Percentiles rank a stretch among this genome's conserved stretches.
These are phyloP conservation scores for Tuberolachnus salignus DNA, from an alignment of 2,888 invertebrate genomes.

Conservation along the genomic window DNA sequence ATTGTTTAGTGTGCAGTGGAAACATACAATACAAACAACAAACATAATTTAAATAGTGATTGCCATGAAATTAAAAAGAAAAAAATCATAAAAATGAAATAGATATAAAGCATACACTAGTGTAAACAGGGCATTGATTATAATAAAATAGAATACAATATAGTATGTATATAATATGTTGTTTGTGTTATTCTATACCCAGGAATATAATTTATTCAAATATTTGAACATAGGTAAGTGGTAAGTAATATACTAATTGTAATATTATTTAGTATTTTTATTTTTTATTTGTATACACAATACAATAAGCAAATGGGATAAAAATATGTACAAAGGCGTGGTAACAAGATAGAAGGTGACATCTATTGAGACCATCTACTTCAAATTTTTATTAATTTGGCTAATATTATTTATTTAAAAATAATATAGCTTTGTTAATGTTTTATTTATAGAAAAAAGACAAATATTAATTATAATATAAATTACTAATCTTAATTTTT, in stretches of 20 bases:
- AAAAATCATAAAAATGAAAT: not conserved
- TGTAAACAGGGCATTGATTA: not conserved
- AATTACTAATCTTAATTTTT: too few relatives aligned
- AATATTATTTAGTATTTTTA: too few relatives aligned
- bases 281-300: too few relatives aligned
- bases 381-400: too few relatives aligned
- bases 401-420: not conserved
- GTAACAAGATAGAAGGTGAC: too few relatives aligned
- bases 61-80: not conserved
- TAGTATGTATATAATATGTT: not conserved
- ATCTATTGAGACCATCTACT: too few relatives aligned
- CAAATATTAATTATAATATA: too few relatives aligned
- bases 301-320: too few relatives aligned
- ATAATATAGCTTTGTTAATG: not conserved
- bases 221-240: not conserved
- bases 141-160: constrained; percentile 18
- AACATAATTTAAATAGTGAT: not conserved
- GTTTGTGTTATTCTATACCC: not conserved
- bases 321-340: too few relatives aligned
- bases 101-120: not conserved
- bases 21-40: not conserved
- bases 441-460: not conserved
- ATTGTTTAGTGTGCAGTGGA: not conserved
- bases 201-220: constrained; percentile 18
- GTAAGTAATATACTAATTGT: not conserved